phyloP scores from a whole-genome alignment of 30 jellyfish, hydroid and myxozoan genomes.

The Euphysa ruthae region DNA sequence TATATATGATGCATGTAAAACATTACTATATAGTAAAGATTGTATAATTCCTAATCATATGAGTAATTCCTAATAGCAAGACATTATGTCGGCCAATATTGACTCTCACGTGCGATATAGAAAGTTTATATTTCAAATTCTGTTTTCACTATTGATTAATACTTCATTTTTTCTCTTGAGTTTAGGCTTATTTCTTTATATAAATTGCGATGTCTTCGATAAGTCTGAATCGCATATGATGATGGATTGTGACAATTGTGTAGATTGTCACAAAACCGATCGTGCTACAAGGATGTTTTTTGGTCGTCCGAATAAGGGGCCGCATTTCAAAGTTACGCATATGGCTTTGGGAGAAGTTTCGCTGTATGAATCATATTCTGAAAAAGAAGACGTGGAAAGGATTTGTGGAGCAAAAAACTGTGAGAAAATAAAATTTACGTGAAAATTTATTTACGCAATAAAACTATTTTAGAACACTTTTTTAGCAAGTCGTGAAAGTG shows the following conservation, averaged over 20 bases:
- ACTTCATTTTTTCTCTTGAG: neutral
- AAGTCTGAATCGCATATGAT: constrained; percentile 46
- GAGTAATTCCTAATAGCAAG: too few relatives aligned
- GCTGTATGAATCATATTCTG: constrained; percentile 56
- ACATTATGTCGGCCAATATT: too few relatives aligned
- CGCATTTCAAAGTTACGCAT: constrained; percentile 83
- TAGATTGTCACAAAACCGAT: constrained; percentile 62
- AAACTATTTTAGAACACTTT: neutral
- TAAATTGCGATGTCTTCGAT: constrained; percentile 77
- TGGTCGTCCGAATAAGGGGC: constrained; percentile 97
- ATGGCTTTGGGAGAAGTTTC: constrained; percentile 88
- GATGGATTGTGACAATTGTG: constrained; percentile 70
- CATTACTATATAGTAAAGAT: too few relatives aligned
- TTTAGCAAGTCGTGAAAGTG: too few relatives aligned
- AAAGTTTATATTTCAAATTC: too few relatives aligned
- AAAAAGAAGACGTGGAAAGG: constrained; percentile 46
- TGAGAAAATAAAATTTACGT: neutral
- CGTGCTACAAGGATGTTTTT: constrained; percentile 76
- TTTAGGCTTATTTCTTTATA: constrained; percentile 63
- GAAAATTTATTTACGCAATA: neutral
- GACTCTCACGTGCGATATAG: too few relatives aligned
- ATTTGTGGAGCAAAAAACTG: constrained; percentile 50
- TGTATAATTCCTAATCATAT: too few relatives aligned
- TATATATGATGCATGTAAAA: neutral
- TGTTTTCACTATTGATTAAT: neutral